A percentile compares a stretch with the other conserved stretches of the same genome.
Evolutionary conservation across 53 echinoderm and acorn worm species (phyloP).

Genomic region (Zoroaster sp.): DNA sequence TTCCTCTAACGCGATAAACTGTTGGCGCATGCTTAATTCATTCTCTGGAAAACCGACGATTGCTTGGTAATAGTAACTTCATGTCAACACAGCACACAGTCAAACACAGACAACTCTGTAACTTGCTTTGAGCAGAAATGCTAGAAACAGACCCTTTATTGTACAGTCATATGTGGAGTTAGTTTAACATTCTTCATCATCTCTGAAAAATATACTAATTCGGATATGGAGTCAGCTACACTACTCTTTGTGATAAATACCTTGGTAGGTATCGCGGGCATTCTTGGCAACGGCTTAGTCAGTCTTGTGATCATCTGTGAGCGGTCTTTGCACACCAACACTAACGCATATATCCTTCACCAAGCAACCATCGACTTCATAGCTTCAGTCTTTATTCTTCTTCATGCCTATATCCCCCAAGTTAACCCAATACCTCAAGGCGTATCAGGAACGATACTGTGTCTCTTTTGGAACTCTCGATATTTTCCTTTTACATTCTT

Average conservation of each 20-base stretch:
- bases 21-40: too few relatives aligned
- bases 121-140: too few relatives aligned
- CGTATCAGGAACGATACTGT: neutral
- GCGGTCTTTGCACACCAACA: constrained; percentile 40
- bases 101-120: too few relatives aligned
- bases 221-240: neutral
- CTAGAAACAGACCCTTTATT: too few relatives aligned
- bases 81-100: too few relatives aligned
- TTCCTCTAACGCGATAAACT: too few relatives aligned
- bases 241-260: constrained; percentile 21
- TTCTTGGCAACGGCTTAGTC: constrained; percentile 8
- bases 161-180: too few relatives aligned
- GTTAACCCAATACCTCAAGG: constrained; percentile 2
- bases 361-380: constrained; percentile 55
- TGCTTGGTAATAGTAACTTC: too few relatives aligned
- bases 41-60: too few relatives aligned
- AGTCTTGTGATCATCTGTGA: constrained; percentile 26
- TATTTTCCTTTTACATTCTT: constrained; percentile 25
- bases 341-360: constrained; percentile 48
- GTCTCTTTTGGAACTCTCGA: constrained; percentile 44
- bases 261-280: neutral
- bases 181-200: too few relatives aligned
- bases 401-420: constrained; percentile 27
- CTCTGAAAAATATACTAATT: too few relatives aligned
- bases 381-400: constrained; percentile 36